Evolutionary conservation across 2,797 vertebrate genomes (phyloP).

Genomic region (Kryptopterus vitreolus): DNA sequence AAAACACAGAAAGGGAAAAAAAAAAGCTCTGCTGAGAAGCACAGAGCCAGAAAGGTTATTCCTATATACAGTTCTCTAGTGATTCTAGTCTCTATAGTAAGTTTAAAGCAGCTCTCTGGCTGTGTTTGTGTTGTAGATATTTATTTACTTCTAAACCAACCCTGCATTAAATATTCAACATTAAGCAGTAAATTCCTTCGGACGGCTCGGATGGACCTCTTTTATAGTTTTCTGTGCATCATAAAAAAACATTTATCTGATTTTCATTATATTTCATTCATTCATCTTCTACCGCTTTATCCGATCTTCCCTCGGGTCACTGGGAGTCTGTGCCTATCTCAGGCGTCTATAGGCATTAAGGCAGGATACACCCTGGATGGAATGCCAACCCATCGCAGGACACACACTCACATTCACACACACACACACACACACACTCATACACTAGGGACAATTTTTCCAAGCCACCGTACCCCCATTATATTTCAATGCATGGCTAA

Average conservation of each 20-base stretch:
- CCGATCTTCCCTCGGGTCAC: too few species aligned
- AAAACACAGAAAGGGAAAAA: not conserved
- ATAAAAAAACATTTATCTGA: not conserved
- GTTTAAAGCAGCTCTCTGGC: not conserved
- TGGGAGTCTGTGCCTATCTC: too few species aligned
- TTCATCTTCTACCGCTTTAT: too few species aligned
- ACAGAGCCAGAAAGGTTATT: not conserved
- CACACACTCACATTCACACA: too few species aligned
- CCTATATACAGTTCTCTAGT: not conserved
- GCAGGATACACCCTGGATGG: too few species aligned
- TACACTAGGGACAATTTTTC: too few species aligned
- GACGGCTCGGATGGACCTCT: not conserved
- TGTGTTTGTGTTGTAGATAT: not conserved
- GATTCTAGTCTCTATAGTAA: not conserved
- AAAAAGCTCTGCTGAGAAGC: not conserved
- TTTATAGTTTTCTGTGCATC: not conserved
- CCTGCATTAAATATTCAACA: slow-evolving; percentile 1
- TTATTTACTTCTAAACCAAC: not conserved
- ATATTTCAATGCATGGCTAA: not conserved
- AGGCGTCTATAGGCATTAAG: too few species aligned
- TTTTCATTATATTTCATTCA: too few species aligned
- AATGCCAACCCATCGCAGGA: too few species aligned
- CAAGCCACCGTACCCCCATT: too few species aligned
- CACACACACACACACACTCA: too few species aligned
- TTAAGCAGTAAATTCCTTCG: not conserved